phyloP scores from a whole-genome alignment of 64 coral and sea anemone genomes.

The Montipora foliosa region DNA sequence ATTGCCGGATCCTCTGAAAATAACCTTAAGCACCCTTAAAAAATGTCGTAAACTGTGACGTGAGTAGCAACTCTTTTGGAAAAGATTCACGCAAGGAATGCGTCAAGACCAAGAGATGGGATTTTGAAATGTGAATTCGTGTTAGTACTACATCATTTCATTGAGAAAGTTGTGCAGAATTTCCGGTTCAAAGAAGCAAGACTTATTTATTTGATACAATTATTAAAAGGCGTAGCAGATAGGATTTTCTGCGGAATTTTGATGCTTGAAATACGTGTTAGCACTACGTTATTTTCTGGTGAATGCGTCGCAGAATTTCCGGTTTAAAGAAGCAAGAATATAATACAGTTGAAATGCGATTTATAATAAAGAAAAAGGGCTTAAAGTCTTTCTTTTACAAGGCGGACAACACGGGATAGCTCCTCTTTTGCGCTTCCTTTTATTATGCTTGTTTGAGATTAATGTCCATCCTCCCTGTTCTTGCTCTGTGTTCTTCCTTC shows the following conservation, averaged over 20 bases:
- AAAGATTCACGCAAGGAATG: background rate
- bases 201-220: too few species aligned
- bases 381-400: too few species aligned
- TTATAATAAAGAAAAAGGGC: background rate
- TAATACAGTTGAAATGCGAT: background rate
- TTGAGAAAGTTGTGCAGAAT: too few species aligned
- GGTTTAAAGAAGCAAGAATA: background rate
- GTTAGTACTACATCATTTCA: too few species aligned
- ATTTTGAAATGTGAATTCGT: too few species aligned
- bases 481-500: too few species aligned
- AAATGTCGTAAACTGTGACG: background rate
- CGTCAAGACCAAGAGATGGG: background rate
- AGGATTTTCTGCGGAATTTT: background rate
- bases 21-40: background rate
- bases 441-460: too few species aligned
- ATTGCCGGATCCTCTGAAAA: background rate
- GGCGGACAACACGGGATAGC: too few species aligned
- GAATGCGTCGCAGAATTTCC: background rate
- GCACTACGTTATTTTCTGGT: background rate
- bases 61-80: background rate
- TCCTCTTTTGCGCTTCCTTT: too few species aligned
- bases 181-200: too few species aligned
- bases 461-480: too few species aligned
- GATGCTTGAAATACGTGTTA: background rate
- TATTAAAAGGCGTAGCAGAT: too few species aligned